Evolutionary conservation across 2,888 invertebrate genomes (phyloP), one percentile per base, ranked within the genome.

Genomic region (Lasioglossum zephyrum): DNA sequence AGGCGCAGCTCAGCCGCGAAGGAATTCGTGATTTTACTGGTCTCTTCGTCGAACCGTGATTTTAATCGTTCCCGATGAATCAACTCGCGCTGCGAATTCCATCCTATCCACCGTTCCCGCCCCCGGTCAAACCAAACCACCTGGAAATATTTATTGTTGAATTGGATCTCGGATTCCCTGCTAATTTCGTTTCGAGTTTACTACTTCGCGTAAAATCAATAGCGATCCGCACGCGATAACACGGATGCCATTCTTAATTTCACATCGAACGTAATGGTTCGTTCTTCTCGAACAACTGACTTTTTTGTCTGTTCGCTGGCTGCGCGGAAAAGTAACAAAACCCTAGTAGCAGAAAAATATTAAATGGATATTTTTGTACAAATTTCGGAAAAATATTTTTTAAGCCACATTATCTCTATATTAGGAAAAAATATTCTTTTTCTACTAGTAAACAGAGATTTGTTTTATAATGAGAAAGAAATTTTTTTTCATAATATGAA

Each of bases 1-100:
- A 36, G 66, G 66, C 66, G 36, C 49, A 66, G 66, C 66, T 66
- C 31, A 2, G 66, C 66, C 66, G 66, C 63, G 73, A 53, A 73
- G 53, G 36, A 49, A 73, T 49, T 53, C 73, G 31, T 53, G 36
- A 53, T 44, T 75, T 18, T 8, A 22, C 44, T 13, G n/a, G 60
- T 60, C 60, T 44, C 60, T 44, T 75, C 60, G 41, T 75, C 18
- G 44, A 57, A 39, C 47, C 72, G 47, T 47, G 72, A 72, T 47
- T 72, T 47, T 72, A 26, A 31, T 72, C 72, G 72, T 72, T 26
- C 44, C 26, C 72, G 26, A 47, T 72, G 31, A 26, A 47, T 47
- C 47, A 26, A 72, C 70, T 72, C 26, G 66, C 44, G 26, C 47
- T 16, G 47, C 47, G 47, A 26, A 72, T 72, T 47, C 72, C 26